Base-by-base conservation (phyloP, 2,113 vertebrate species). In the Oncorhynchus masou region DNA sequence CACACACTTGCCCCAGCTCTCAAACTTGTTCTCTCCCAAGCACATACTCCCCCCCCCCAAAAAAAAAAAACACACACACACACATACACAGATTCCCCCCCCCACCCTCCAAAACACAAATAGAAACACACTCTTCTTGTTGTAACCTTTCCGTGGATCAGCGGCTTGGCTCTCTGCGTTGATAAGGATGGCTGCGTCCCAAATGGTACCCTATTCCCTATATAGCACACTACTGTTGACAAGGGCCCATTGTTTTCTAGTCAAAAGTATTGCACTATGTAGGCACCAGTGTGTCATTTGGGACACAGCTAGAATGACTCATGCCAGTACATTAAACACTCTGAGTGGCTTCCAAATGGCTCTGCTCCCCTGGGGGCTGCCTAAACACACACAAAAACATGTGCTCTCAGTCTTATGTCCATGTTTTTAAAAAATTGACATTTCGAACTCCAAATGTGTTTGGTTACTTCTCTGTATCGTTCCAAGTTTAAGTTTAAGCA, bases 141-240 rank as follows among this genome's bases (percentile, higher is more conserved):
- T 62, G n/a, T 22, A 62, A 62, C 57, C 72, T 74, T 74, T 5
- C n/a, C 12, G 65, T 66, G 49, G 66, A 64, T 68, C 24, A 51
- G 24, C 39, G 11, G n/a, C 22, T 73, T 5, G 45, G 29, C 34
- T 5, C 65, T 22, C 65, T 22, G 48, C 25, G 8, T 24, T 68
- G 65, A 48, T 27, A 48, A 31, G 57, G 66, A 54, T 54, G 51
- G 51, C 0, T 19, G 1, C 12, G 12, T 54, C 51, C 51, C 51
- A 54, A 54, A 54, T 19, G 51, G 51, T 19, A 54, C 12, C 16
- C 51, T 54, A 19, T 19, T 54, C 12, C 16, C 51, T 19, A 19
- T 5, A 1, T 54, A 19, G 51, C 13, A 4, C 51, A 54, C 51
- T 54, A 16, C 13, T 54, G 5, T 54, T 54, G 15, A 54, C 51